These are phyloP conservation scores for Mareca penelope DNA, from an alignment of 2,797 vertebrate genomes.

Conservation along the genomic window DNA sequence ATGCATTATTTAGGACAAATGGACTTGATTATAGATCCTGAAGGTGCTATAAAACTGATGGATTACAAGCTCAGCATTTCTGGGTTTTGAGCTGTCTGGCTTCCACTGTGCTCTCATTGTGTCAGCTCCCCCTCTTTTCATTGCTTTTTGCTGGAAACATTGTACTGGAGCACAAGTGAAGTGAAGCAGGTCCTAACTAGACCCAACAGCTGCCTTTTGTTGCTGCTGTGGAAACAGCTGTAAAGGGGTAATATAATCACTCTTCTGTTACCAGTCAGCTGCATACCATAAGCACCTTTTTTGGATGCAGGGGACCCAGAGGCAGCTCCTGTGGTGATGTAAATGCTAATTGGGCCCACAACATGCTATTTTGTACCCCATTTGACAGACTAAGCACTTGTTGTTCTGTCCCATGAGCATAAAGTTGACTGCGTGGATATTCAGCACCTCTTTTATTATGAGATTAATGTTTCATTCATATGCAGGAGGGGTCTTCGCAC, in stretches of 20 bases:
- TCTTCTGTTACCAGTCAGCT: slow-evolving; percentile 40
- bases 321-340: slow-evolving; percentile 40
- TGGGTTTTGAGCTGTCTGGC: slow-evolving; percentile 36
- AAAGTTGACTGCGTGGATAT: not conserved
- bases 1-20: not conserved
- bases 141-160: slow-evolving; percentile 17
- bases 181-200: slow-evolving; percentile 25
- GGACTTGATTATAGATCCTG: slow-evolving; percentile 1
- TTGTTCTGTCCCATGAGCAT: not conserved
- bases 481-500: not conserved
- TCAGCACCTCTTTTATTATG: not conserved
- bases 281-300: slow-evolving; percentile 45
- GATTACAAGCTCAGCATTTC: slow-evolving; percentile 18
- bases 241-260: slow-evolving; percentile 30
- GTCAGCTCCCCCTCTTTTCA: not conserved
- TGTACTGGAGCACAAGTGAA: slow-evolving; percentile 7
- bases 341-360: slow-evolving; percentile 27
- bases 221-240: slow-evolving; percentile 59
- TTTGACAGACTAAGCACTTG: slow-evolving; percentile 34
- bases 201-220: slow-evolving; percentile 64
- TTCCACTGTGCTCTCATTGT: slow-evolving; percentile 56
- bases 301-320: not conserved
- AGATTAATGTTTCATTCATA: not conserved
- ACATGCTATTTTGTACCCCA: not conserved
- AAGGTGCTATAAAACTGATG: slow-evolving; percentile 49